Evolutionary conservation across 2,888 invertebrate genomes (phyloP), one percentile per base, ranked within the genome.

Genomic region (Dinocampus coccinellae): DNA sequence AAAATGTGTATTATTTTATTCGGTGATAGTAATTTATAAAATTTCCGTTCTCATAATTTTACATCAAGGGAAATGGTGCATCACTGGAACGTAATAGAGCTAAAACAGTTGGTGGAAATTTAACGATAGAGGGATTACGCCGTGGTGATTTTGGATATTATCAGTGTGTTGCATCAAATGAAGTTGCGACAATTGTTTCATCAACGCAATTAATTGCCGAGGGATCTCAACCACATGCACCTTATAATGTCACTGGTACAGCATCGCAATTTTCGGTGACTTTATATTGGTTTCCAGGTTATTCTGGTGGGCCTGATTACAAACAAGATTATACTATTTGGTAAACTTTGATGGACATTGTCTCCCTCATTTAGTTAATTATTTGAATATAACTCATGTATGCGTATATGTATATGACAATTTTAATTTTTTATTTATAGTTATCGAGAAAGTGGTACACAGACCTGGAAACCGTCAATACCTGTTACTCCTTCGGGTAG

Each of bases 221-320:
- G 89, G 97, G 97, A 75, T 98, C 98, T 16, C 97, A 97, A 84
- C 98, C 98, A 16, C 98, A 98, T 89, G 97, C 98, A 55, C 98
- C 98, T 0, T 96, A 96, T 90, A 98, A 98, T 89, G 92, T 98
- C 73, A 94, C 96, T 29, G 97, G 96, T 47, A 93, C 93, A 60
- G 94, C 97, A 55, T 95, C 94, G 0, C 95, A 96, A 89, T 97
- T 97, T 88, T 93, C 95, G 74, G 97, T 97, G 73, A 95, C 95
- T 65, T 89, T 98, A 70, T 92, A 92, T 76, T 98, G 98, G 98
- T 90, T 96, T 87, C 97, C 98, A 11, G 98, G 97, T 2, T 96
- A 98, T 88, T 96, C 97, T 82, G 98, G 97, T 60, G 97, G 97
- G 26, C 95, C 96, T 13, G 96, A 96, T 89, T 97, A 96, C 89